phyloP scores from a whole-genome alignment of 2,797 vertebrate genomes.

The Cossypha dichroa region DNA sequence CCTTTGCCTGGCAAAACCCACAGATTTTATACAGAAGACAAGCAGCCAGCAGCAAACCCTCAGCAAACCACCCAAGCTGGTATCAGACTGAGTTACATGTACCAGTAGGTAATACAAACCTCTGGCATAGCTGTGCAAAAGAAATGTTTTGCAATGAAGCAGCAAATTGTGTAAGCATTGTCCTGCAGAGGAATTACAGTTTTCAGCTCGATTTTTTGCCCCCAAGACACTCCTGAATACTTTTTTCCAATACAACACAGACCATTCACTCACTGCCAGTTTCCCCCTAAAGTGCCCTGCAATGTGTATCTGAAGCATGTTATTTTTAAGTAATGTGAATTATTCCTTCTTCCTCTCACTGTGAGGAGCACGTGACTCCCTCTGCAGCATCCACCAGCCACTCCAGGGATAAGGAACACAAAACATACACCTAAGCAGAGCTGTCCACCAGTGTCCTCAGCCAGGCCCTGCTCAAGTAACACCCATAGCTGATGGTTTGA shows the following conservation, averaged over 20 bases:
- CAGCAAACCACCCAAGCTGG: not conserved
- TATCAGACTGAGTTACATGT: not conserved
- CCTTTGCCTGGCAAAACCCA: not conserved
- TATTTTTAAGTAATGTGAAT: not conserved
- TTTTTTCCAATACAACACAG: not conserved
- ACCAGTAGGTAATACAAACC: not conserved
- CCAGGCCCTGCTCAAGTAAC: not conserved
- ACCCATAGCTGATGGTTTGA: not conserved
- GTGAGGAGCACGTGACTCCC: accelerated
- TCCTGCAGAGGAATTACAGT: not conserved
- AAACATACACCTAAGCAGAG: not conserved
- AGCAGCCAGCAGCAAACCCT: not conserved
- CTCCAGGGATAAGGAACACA: not conserved
- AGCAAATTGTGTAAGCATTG: not conserved
- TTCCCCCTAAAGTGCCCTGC: not conserved
- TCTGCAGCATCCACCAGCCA: accelerated
- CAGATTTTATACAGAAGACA: not conserved
- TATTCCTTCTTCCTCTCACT: not conserved
- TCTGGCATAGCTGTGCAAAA: not conserved
- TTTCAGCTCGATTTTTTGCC: not conserved
- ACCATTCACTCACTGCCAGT: not conserved
- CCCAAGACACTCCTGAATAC: not conserved
- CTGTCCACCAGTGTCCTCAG: not conserved
- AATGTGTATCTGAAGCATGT: not conserved
- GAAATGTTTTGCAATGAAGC: not conserved